Conservation (phyloP, 2,888 invertebrate genomes). For the Adela reaumurella region DNA sequence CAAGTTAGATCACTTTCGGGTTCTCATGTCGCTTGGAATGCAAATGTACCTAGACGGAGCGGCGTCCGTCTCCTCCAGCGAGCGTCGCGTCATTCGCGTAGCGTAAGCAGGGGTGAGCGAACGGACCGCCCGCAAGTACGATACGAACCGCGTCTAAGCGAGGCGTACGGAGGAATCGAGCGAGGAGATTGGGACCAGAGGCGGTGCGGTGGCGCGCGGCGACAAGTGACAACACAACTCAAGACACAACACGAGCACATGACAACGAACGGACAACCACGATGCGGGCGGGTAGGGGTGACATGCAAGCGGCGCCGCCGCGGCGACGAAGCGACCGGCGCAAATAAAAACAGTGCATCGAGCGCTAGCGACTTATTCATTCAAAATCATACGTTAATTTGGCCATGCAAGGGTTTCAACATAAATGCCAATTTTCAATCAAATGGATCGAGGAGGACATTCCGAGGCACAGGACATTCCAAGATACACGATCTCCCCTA, state of each 20-base stretch:
- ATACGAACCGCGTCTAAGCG: background rate
- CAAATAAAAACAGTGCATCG: background rate
- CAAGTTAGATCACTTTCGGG: conserved; percentile 20
- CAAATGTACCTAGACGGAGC: background rate
- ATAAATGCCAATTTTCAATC: conserved; percentile 39
- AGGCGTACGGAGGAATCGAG: background rate
- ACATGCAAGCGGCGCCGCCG: conserved; percentile 35
- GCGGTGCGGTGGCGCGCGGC: conserved; percentile 37
- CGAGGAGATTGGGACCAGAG: conserved; percentile 20
- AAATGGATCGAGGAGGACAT: conserved; percentile 54
- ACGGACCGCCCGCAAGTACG: too few relatives aligned
- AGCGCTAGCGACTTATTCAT: conserved; percentile 3
- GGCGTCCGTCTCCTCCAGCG: background rate
- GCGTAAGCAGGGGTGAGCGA: too few relatives aligned
- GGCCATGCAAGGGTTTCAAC: conserved; percentile 44
- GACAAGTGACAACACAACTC: conserved; percentile 45
- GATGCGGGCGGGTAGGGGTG: conserved; percentile 29
- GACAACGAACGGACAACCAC: conserved; percentile 13
- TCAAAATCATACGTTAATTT: conserved; percentile 14
- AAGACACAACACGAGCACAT: conserved; percentile 10
- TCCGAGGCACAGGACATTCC: conserved; percentile 61
- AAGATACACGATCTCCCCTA: conserved; percentile 59
- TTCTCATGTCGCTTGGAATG: conserved; percentile 59
- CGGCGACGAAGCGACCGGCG: too few relatives aligned
- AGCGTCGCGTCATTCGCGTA: background rate